These are phyloP conservation scores for Papilio protenor DNA, from an alignment of 2,888 invertebrate genomes.

Conservation along the genomic window DNA sequence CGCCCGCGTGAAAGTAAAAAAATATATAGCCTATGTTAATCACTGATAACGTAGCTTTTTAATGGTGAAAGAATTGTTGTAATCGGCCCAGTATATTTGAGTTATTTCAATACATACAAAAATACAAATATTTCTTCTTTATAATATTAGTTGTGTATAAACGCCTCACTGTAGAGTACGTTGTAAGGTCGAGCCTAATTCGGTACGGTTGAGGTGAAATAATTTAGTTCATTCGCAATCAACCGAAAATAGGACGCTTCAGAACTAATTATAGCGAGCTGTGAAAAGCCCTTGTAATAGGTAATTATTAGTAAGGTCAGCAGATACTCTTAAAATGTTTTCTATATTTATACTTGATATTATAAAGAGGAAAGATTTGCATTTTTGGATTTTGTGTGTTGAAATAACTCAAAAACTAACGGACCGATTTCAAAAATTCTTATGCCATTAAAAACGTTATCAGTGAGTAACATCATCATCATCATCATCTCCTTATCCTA, in stretches of 20 bases:
- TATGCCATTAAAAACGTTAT: too few species aligned
- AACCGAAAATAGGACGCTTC: neutral
- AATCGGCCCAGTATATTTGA: too few species aligned
- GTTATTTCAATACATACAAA: too few species aligned
- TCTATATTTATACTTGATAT: neutral
- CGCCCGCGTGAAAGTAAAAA: too few species aligned
- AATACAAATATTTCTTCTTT: neutral
- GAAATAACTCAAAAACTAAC: too few species aligned
- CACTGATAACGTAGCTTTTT: too few species aligned
- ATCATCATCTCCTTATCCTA: too few species aligned
- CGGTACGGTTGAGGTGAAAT: constrained; percentile 19
- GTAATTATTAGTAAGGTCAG: neutral
- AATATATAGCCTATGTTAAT: too few species aligned
- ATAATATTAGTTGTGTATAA: constrained; percentile 7
- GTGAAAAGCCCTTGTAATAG: neutral
- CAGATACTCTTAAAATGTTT: neutral
- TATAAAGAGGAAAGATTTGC: neutral
- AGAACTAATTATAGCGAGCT: constrained; percentile 6
- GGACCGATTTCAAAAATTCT: too few species aligned
- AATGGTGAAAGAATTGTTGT: too few species aligned
- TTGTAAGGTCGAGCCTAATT: constrained; percentile 28
- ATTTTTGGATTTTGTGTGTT: too few species aligned
- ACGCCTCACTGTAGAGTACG: neutral
- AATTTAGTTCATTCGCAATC: neutral
- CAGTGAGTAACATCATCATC: too few species aligned